Percentiles rank a stretch among this genome's conserved stretches.
These are phyloP conservation scores for Vanessa tameamea DNA, from an alignment of 1,140 invertebrate genomes.

Conservation along the genomic window DNA sequence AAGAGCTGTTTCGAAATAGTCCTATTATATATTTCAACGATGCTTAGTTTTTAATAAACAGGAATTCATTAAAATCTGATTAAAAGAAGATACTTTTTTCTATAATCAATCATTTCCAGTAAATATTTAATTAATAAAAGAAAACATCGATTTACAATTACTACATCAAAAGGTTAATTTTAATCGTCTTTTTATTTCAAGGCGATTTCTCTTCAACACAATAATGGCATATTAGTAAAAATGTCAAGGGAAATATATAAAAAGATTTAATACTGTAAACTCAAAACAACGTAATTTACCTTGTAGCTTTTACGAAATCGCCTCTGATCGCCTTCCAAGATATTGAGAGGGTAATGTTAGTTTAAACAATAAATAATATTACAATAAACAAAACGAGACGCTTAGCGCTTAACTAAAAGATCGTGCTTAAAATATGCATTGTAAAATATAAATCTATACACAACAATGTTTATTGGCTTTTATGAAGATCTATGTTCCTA, in stretches of 20 bases:
- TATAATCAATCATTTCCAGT: no score
- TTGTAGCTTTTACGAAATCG: slow-evolving; percentile 10
- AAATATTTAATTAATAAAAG: no score
- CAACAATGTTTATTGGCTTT: not conserved
- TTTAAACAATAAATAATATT: slow-evolving; percentile 17
- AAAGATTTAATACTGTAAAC: not conserved
- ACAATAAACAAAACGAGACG: not conserved
- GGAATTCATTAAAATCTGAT: no score
- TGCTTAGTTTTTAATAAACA: no score
- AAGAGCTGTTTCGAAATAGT: no score
- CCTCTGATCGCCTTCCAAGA: slow-evolving; percentile 12
- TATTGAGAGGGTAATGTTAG: not conserved
- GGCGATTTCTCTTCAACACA: no score
- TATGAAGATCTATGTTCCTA: slow-evolving; percentile 3
- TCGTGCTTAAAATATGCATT: not conserved
- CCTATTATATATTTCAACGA: no score
- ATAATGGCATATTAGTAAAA: not conserved
- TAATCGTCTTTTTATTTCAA: no score
- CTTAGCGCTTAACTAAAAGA: not conserved
- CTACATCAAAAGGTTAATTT: no score
- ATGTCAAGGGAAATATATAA: not conserved
- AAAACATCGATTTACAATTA: no score
- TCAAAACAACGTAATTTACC: slow-evolving; percentile 3
- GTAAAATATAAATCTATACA: not conserved
- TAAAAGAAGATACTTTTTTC: no score